phyloP scores from a whole-genome alignment of 2,113 vertebrate genomes.

The Halichoeres trimaculatus region DNA sequence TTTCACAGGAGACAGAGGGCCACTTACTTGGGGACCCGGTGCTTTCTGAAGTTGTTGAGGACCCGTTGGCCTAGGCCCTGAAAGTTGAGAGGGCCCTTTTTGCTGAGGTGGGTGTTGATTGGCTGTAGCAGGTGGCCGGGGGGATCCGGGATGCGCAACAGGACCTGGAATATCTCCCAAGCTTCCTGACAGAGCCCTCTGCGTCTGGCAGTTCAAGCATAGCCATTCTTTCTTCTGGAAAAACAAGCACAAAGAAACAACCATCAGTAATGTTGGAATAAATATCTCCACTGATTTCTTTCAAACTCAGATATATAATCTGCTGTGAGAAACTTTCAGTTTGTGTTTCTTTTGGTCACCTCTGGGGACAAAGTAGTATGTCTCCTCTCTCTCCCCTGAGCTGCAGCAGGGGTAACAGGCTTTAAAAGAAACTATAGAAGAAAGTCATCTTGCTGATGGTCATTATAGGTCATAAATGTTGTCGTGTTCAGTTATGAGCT shows the following conservation, averaged over 20 bases:
- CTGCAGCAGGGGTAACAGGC: too few species aligned
- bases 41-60: slow-evolving; percentile 82
- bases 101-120: slow-evolving; percentile 79
- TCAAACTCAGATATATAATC: too few species aligned
- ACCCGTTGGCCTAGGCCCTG: slow-evolving; percentile 72
- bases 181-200: slow-evolving; percentile 93
- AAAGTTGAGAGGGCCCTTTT: slow-evolving; percentile 77
- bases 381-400: too few species aligned
- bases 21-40: slow-evolving; percentile 82
- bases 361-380: too few species aligned
- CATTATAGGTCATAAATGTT: too few species aligned
- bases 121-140: slow-evolving; percentile 78
- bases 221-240: slow-evolving; percentile 98
- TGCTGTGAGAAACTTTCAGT: too few species aligned
- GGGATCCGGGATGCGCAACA: slow-evolving; percentile 83
- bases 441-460: too few species aligned
- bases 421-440: too few species aligned
- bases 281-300: background rate
- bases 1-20: slow-evolving; percentile 82
- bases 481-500: too few species aligned
- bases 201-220: slow-evolving; percentile 99
- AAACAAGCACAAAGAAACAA: slow-evolving; percentile 71
- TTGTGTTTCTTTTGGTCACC: too few species aligned
- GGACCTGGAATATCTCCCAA: slow-evolving; percentile 89
- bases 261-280: slow-evolving; percentile 5